Base-by-base conservation (phyloP, 1,140 invertebrate genomes). In the Proctacanthus coquilletti region DNA sequence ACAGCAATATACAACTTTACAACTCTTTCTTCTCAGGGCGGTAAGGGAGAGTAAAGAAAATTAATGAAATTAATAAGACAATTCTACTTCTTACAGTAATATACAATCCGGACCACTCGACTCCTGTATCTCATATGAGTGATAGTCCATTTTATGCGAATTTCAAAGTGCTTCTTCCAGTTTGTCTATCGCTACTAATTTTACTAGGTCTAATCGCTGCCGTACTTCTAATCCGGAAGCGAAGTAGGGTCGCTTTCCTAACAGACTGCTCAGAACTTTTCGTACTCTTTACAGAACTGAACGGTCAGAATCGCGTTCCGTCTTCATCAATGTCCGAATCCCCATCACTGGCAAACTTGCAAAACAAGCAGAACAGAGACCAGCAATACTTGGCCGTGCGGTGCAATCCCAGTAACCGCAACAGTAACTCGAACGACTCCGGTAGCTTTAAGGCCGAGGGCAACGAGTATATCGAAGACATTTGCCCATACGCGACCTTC, bases 401-500 rank as follows among this genome's bases (percentile, higher is more conserved):
- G 42, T 60, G 70, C 34, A 58, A 58, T 43, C 55, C 55, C 0
- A 38, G 50, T 5, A 47, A 42, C 11, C 59, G 68, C 1, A 66
- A 43, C 56, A 70, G 34, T 38, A 62, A 63, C 35, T 61, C 53
- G 25, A 59, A 63, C 15, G 65, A 67, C 46, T 64, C 65, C 10
- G 60, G 61, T 4, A 66, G 64, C 38, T 69, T 62, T 42, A 69
- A 69, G 50, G 64, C 66, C 14, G 68, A 71, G 45, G 60, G 61
- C 21, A 63, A 63, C 38, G 84, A 87, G 55, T 87, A 86, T 59
- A 84, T 84, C 44, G 84, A 88, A 65, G 85, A 89, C 59, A 84
- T 87, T 42, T 89, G 84, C 56, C 84, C 84, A 2, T 88, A 89
- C 62, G 85, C 84, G 27, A 89, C 85, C 20, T 88, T 88, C 61